Base-by-base conservation (phyloP, 2,888 invertebrate species). In the Mimachlamys varia region DNA sequence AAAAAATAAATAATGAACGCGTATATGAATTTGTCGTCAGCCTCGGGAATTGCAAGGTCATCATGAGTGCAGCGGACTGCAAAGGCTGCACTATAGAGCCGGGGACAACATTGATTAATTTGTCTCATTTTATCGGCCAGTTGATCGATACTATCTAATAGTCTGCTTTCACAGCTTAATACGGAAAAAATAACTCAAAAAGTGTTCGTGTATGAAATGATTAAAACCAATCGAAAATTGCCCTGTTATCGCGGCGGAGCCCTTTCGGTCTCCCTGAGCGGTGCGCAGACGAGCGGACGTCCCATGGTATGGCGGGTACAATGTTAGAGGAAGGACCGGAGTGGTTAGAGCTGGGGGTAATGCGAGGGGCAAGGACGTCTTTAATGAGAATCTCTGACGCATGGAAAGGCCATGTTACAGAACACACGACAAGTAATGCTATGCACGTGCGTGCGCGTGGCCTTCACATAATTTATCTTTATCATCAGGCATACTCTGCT, bases 101-200 rank as follows among this genome's bases (percentile, higher is more conserved):
- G 33, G 33, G 22, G 76, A 27, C 76, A 22, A 10, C 76, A 76
- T 76, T 76, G 76, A 76, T 76, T 76, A 76, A 76, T 76, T 76
- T 76, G 76, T 76, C 76, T 76, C 76, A 76, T 76, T 76, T 76
- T 76, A 76, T 76, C 76, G 76, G 27, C 76, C 76, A 33, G 76
- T 76, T 33, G 33, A 76, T 76, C 76, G 15, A 76, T 76, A 76
- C 76, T 76, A 76, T 76, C 76, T 76, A 76, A 76, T 76, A 76
- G 76, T 76, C 76, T 76, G 76, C 76, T 76, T 76, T 76, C 76
- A 76, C 76, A 76, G 76, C 76, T 76, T 76, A 76, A 76, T 76
- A 76, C 76, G 76, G 76, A 76, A 76, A 58, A 76, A 76, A 76
- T 76, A 76, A 76, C 76, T 76, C 76, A 76, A 76, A 76, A 76